These are phyloP conservation scores for Paracanthobrama guichenoti DNA, from an alignment of 2,113 vertebrate genomes.

Conservation along the genomic window DNA sequence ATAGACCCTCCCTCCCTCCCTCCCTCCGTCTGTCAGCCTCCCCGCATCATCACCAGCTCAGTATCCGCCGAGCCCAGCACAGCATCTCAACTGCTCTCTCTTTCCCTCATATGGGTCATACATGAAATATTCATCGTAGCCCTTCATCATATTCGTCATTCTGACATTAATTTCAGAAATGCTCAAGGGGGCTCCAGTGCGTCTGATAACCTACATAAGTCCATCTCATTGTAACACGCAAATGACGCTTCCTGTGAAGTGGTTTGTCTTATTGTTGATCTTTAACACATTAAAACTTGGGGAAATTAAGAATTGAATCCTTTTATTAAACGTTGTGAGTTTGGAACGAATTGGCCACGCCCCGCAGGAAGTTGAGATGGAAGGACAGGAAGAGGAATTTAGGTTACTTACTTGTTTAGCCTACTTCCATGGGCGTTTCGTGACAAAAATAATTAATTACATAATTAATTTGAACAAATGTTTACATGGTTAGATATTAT, in stretches of 20 bases:
- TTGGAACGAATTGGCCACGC: background rate
- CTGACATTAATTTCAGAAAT: conserved; percentile 35
- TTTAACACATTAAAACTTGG: background rate
- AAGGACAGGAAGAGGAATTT: background rate
- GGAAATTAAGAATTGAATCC: background rate
- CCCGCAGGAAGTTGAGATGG: background rate
- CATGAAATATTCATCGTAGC: conserved; percentile 55
- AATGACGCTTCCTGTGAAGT: background rate
- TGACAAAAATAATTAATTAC: background rate
- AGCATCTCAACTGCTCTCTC: conserved; percentile 14
- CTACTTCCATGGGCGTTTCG: background rate
- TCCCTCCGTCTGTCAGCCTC: background rate
- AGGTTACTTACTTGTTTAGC: background rate
- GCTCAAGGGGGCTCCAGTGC: conserved; percentile 31
- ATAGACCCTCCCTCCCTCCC: conserved; percentile 48
- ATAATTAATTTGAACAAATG: background rate
- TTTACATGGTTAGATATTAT: background rate
- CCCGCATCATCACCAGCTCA: conserved; percentile 7
- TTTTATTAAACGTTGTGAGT: background rate
- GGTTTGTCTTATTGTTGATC: background rate
- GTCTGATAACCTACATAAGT: background rate
- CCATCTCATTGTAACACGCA: conserved; percentile 10
- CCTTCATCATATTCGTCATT: conserved; percentile 44
- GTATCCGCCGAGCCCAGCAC: background rate
- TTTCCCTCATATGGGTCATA: conserved; percentile 50